A percentile compares a stretch with the other conserved stretches of the same genome.
Evolutionary conservation across 2,888 invertebrate species (phyloP).

Genomic region (Axea sp.): DNA sequence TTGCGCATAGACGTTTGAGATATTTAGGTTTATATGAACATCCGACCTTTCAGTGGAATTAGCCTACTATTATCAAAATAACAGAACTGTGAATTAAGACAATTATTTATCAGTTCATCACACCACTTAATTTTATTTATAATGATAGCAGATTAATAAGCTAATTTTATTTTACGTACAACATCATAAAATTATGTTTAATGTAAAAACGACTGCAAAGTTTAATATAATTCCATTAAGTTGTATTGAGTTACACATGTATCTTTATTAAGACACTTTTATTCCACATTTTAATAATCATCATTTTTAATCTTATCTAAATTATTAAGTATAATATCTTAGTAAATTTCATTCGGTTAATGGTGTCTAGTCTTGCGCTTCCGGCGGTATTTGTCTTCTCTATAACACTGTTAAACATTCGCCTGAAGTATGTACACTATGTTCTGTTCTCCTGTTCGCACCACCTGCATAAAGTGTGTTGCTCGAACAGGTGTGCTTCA

Average conservation of each 20-base stretch:
- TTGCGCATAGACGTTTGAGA: slow-evolving; percentile 10
- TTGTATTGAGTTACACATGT: too few relatives aligned
- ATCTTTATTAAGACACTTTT: slow-evolving; percentile 8
- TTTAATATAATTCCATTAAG: too few relatives aligned
- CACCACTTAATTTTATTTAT: too few relatives aligned
- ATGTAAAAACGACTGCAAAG: too few relatives aligned
- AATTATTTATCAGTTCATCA: too few relatives aligned
- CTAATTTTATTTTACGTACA: too few relatives aligned
- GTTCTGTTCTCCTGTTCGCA: slow-evolving; percentile 2
- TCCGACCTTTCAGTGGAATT: too few relatives aligned
- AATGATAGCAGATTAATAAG: too few relatives aligned
- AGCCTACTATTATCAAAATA: too few relatives aligned
- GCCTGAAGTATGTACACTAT: slow-evolving; percentile 26
- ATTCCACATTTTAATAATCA: slow-evolving; percentile 1
- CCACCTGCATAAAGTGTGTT: slow-evolving; percentile 15
- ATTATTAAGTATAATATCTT: slow-evolving; percentile 35
- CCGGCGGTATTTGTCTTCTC: slow-evolving; percentile 24
- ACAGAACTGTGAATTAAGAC: too few relatives aligned
- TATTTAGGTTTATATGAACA: too few relatives aligned
- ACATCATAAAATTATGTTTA: too few relatives aligned
- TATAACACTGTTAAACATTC: slow-evolving; percentile 13
- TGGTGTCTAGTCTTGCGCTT: slow-evolving; percentile 18
- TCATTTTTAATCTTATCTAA: slow-evolving; percentile 22
- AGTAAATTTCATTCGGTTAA: slow-evolving; percentile 35
- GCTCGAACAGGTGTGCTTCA: slow-evolving; percentile 22